Evolutionary conservation across 2,113 vertebrate genomes (phyloP).

Genomic region (Neodon shergylaensis): DNA sequence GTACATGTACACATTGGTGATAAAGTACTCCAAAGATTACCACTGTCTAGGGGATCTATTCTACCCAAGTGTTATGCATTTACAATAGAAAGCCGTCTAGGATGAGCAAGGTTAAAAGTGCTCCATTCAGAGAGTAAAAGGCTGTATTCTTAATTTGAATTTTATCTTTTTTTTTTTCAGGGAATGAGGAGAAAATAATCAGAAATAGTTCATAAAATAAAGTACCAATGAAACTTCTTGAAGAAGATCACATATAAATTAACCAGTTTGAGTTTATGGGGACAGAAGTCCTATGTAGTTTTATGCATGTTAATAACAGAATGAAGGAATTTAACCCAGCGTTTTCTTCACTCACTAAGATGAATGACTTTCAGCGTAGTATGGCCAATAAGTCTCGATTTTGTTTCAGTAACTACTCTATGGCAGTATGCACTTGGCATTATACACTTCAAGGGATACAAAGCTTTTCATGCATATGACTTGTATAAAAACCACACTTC

Average conservation of each 20-base stretch:
- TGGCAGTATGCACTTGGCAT: background rate
- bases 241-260: constrained; percentile 43
- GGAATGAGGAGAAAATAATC: constrained; percentile 55
- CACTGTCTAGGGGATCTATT: background rate
- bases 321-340: background rate
- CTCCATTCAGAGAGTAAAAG: constrained; percentile 53
- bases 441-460: background rate
- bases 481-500: background rate
- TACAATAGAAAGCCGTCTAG: constrained; percentile 43
- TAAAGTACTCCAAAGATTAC: constrained; percentile 43
- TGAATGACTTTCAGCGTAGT: background rate
- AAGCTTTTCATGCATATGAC: background rate
- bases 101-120: constrained; percentile 56
- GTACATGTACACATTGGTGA: background rate
- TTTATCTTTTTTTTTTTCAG: constrained; percentile 68
- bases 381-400: background rate
- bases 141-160: constrained; percentile 56
- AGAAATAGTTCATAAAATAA: constrained; percentile 60
- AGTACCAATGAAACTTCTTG: constrained; percentile 39
- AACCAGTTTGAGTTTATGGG: background rate
- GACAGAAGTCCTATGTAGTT: constrained; percentile 16
- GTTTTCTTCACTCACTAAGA: background rate
- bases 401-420: background rate
- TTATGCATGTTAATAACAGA: background rate
- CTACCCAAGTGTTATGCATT: constrained; percentile 10